Conservation (phyloP, 2,888 invertebrate species). For the Caenorhabditis wallacei region DNA sequence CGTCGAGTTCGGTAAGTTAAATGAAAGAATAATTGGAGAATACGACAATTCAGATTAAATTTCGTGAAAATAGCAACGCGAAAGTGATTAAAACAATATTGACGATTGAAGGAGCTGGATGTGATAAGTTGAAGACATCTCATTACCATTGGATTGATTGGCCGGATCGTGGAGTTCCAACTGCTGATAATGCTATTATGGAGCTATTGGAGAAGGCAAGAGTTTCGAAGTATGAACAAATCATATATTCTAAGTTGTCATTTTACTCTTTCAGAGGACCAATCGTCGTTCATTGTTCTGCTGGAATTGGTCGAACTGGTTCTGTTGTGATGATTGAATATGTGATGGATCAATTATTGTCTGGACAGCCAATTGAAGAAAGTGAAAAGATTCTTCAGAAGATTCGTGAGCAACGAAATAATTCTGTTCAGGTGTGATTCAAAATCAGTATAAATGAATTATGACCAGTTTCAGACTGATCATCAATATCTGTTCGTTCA, state of each 20-base stretch:
- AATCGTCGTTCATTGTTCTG: conserved; percentile 69
- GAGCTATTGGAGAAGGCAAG: conserved; percentile 56
- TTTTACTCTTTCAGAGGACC: conserved; percentile 36
- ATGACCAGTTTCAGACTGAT: conserved; percentile 59
- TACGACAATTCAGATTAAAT: conserved; percentile 34
- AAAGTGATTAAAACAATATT: conserved; percentile 50
- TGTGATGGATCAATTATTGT: conserved; percentile 57
- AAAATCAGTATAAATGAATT: neutral
- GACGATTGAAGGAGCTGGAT: conserved; percentile 40
- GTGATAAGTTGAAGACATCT: conserved; percentile 27
- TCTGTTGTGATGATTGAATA: conserved; percentile 68
- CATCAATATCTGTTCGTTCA: conserved; percentile 69
- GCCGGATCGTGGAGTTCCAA: conserved; percentile 62
- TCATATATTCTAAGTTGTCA: neutral
- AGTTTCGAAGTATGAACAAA: conserved; percentile 29
- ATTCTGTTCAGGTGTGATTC: conserved; percentile 53
- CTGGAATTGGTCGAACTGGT: conserved; percentile 70
- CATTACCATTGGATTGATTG: conserved; percentile 67
- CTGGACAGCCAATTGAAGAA: conserved; percentile 54
- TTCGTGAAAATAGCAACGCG: conserved; percentile 34
- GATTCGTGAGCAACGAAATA: conserved; percentile 63
- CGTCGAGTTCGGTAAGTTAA: conserved; percentile 9
- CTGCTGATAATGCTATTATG: conserved; percentile 59
- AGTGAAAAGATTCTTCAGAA: conserved; percentile 61
- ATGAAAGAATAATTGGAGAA: too few species aligned